Base-by-base conservation (phyloP, 2,113 vertebrate genomes). In the Amia ocellicauda region DNA sequence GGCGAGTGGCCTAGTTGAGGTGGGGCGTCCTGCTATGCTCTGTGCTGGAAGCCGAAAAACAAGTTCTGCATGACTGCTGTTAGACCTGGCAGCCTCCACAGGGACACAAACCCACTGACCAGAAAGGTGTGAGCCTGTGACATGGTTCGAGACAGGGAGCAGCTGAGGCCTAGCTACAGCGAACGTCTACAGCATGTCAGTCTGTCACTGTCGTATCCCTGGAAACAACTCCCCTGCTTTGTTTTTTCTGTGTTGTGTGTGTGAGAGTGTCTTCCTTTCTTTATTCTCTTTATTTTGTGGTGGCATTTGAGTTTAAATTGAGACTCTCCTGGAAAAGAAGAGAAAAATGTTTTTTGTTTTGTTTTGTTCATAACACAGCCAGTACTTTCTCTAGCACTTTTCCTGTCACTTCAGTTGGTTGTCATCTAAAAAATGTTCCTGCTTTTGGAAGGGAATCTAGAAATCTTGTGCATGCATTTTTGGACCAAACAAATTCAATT, bases 51-150 rank as follows among this genome's bases (percentile, higher is more conserved):
- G 79, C 80, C 76, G 82, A 74, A 72, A 86, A 84, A 86, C 79
- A 80, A 82, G 81, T 91, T 88, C 85, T 62, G 70, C 83, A 74
- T 84, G 85, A 84, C 75, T 87, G 86, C 76, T 73, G 69, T 75
- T 74, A 77, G 27, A 41, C 79, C 64, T 77, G 71, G 68, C 70
- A 78, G 70, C 73, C 74, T 88, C 83, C 76, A 81, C 51, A 4
- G 92, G 91, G 89, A 89, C 80, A 60, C 78, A 70, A 88, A 90
- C 85, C 78, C 80, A 83, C 83, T 91, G 86, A 91, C 88, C 89
- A 86, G 81, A 83, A 87, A 93, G 88, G 86, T 88, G 87, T 86
- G 84, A 93, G 88, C 82, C 85, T 80, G 84, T 83, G 77, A 78
- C 70, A 74, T 58, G 74, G 84, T 68, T 80, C 74, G 69, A 86